Base-by-base conservation (phyloP, 2,888 invertebrate genomes). In the Aethes cnicana region DNA sequence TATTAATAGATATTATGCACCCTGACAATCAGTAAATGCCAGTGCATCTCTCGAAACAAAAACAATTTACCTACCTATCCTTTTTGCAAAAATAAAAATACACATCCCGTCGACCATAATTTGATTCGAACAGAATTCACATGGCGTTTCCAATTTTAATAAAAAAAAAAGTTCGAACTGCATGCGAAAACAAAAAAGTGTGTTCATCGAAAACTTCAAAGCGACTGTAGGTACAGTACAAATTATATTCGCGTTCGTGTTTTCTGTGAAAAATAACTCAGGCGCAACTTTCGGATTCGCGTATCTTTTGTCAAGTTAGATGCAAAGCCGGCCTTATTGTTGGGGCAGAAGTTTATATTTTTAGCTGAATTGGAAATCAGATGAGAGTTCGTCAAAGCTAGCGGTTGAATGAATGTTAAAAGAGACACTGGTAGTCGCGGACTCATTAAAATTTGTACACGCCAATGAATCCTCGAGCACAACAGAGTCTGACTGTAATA, bases 391-490 rank as follows among this genome's bases (percentile, higher is more conserved):
- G 32, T 18, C 3, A 21, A 30, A 26, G 12, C 14, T 18, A 37
- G 53, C 47, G 37, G 46, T 46, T 54, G 47, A 53, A 54, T 56
- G 53, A 53, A 54, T 50, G 52, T 54, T 56, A 61, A 62, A 61
- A 66, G 61, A 65, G 60, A 58, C 50, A 58, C 56, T 54, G 64
- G 61, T 66, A 61, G 64, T 64, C 66, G 68, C 58, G 64, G 68
- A 72, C 79, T 85, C 85, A 81, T 84, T 85, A 84, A 85, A 85
- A 81, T 82, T 77, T 76, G 69, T 68, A 72, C 74, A 70, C 73
- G 53, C 71, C 76, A 66, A 72, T 83, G 81, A 68, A 62, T 77
- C 69, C 56, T 64, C 58, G 59, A 83, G 81, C 63, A 64, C 61
- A 58, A 64, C 65, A 68, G 52, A 28, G 18, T 39, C 25, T 44